These are phyloP conservation scores for Lasiurus borealis DNA, from an alignment of 2,113 vertebrate species.

Conservation along the genomic window DNA sequence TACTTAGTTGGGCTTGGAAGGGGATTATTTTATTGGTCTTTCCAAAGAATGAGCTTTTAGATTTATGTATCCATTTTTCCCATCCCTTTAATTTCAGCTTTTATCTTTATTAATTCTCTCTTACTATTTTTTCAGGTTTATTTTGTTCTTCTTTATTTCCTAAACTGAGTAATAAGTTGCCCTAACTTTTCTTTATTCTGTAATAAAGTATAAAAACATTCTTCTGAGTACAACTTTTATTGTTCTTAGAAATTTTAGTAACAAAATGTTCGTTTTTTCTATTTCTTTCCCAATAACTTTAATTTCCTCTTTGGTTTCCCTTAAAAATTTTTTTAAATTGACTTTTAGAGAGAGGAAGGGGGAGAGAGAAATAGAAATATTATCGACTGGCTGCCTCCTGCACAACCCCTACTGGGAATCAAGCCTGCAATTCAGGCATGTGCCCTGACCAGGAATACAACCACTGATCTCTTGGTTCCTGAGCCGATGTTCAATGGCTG, in stretches of 20 bases:
- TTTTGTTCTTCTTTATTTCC: constrained; percentile 29
- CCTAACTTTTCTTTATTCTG: constrained; percentile 19
- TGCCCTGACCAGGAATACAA: too few species aligned
- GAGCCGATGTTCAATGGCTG: too few species aligned
- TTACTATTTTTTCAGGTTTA: background rate
- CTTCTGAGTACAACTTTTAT: background rate
- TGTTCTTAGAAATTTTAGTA: background rate
- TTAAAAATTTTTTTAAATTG: too few species aligned
- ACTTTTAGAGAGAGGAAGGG: too few species aligned
- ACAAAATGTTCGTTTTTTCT: background rate
- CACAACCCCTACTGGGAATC: too few species aligned
- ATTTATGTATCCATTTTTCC: constrained; percentile 37
- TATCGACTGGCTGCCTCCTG: too few species aligned
- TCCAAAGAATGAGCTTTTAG: background rate
- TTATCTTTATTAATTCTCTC: background rate
- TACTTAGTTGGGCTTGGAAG: background rate
- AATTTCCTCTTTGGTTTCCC: constrained; percentile 1
- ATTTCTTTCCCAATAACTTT: constrained; percentile 44
- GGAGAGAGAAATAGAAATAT: too few species aligned
- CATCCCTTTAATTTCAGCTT: constrained; percentile 38
- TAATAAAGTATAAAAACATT: constrained; percentile 23
- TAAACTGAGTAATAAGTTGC: background rate
- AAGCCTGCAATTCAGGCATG: too few species aligned
- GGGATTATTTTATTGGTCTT: constrained; percentile 1
- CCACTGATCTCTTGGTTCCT: too few species aligned